Evolutionary conservation across 2,113 vertebrate species (phyloP).

Genomic region (Toxotes chatareus): DNA sequence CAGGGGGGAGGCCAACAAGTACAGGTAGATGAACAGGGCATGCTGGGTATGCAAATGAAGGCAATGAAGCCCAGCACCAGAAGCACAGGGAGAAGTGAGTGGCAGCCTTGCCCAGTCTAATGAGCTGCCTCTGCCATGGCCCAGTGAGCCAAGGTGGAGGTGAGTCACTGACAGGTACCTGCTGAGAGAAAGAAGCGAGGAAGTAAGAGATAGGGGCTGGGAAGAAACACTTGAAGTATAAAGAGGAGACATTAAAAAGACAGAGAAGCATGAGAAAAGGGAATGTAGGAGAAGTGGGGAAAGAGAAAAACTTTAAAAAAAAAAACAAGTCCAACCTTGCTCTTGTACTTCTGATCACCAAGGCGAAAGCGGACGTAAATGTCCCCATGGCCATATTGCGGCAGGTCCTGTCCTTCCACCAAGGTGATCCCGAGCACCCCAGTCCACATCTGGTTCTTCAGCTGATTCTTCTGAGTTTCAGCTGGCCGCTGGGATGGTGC

Average conservation of each 20-base stretch:
- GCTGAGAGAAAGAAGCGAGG: conserved; percentile 65
- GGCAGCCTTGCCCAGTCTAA: conserved; percentile 81
- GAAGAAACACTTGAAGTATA: conserved; percentile 55
- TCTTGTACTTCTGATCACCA: conserved; percentile 94
- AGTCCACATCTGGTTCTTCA: conserved; percentile 92
- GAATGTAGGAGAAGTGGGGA: conserved; percentile 7
- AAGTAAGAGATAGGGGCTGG: conserved; percentile 49
- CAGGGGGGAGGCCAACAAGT: conserved; percentile 77
- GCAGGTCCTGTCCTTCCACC: conserved; percentile 92
- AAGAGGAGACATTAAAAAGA: conserved; percentile 56
- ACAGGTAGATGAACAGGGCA: conserved; percentile 82
- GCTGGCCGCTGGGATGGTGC: conserved; percentile 19
- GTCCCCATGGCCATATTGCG: conserved; percentile 85
- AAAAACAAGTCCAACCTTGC: conserved; percentile 87
- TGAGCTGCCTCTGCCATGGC: conserved; percentile 82
- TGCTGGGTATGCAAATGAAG: conserved; percentile 86
- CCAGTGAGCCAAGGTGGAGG: conserved; percentile 83
- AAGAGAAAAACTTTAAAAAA: conserved; percentile 3
- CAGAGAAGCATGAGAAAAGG: conserved; percentile 29
- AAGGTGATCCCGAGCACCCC: conserved; percentile 90
- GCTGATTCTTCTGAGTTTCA: conserved; percentile 63
- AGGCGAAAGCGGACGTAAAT: conserved; percentile 92
- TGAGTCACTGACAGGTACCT: conserved; percentile 78
- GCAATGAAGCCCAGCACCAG: conserved; percentile 75
- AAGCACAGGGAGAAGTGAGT: conserved; percentile 73